phyloP scores from a whole-genome alignment of 1,140 invertebrate genomes.

The Drosophila ficusphila region DNA sequence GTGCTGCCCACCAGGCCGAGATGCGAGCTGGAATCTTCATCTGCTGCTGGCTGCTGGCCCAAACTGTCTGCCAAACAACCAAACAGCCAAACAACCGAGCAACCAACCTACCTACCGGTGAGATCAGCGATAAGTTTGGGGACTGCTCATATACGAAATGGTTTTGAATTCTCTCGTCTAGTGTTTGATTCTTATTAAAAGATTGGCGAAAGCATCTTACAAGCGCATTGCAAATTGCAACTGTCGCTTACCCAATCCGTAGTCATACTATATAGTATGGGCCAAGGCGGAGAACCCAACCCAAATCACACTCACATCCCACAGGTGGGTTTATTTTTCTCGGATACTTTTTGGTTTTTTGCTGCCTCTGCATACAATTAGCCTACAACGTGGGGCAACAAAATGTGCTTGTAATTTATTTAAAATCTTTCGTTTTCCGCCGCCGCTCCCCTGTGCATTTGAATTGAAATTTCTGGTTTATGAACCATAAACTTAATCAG shows the following conservation, averaged over 20 bases:
- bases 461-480: slow-evolving; percentile 61
- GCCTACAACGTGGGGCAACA: slow-evolving; percentile 61
- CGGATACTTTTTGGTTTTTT: slow-evolving; percentile 16
- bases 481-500: slow-evolving; percentile 75
- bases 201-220: slow-evolving; percentile 80
- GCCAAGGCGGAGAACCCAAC: slow-evolving; percentile 28
- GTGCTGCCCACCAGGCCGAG: slow-evolving; percentile 26
- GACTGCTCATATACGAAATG: slow-evolving; percentile 78
- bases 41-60: background rate
- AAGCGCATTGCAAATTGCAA: slow-evolving; percentile 70
- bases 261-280: background rate
- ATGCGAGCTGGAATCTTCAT: slow-evolving; percentile 25
- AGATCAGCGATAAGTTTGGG: slow-evolving; percentile 76
- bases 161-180: slow-evolving; percentile 82
- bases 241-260: slow-evolving; percentile 56
- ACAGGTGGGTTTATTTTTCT: slow-evolving; percentile 28
- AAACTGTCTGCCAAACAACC: slow-evolving; percentile 5
- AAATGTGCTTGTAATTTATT: slow-evolving; percentile 67
- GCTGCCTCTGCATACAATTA: slow-evolving; percentile 74
- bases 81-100: too few species aligned
- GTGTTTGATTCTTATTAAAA: slow-evolving; percentile 83
- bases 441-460: slow-evolving; percentile 21
- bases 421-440: slow-evolving; percentile 28
- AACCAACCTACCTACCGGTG: slow-evolving; percentile 70
- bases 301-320: slow-evolving; percentile 61